phyloP scores from a whole-genome alignment of 2,113 vertebrate species.

The Chrysochloris asiatica region DNA sequence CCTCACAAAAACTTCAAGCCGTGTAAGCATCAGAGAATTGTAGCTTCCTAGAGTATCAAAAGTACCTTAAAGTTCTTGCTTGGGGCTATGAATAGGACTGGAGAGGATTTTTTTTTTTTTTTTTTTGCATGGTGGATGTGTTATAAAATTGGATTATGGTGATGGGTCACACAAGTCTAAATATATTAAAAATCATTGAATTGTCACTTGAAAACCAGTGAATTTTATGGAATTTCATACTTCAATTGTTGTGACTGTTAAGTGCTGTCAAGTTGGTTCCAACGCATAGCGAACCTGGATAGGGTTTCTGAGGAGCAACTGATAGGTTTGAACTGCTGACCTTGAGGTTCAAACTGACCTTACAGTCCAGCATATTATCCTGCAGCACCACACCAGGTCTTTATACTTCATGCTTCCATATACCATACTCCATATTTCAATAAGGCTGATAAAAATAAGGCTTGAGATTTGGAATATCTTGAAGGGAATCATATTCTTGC shows the following conservation, averaged over 20 bases:
- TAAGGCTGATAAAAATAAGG: neutral
- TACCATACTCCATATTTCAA: neutral
- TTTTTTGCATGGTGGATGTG: neutral
- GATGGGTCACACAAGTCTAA: neutral
- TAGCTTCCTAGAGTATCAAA: neutral
- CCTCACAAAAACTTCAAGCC: neutral
- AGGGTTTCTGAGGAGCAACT: too few species aligned
- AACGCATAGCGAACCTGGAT: too few species aligned
- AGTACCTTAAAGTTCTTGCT: neutral
- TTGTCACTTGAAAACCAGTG: neutral
- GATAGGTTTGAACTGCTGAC: too few species aligned
- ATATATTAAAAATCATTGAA: neutral
- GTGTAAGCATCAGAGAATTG: neutral
- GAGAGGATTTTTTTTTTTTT: neutral
- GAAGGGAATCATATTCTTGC: neutral
- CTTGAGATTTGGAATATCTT: neutral
- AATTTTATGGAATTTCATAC: conserved; percentile 10
- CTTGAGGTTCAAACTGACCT: too few species aligned
- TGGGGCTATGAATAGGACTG: neutral
- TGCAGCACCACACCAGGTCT: too few species aligned
- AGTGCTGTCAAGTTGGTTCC: too few species aligned
- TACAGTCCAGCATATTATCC: too few species aligned
- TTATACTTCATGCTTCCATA: too few species aligned
- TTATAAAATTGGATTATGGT: neutral
- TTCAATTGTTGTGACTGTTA: too few species aligned